A percentile compares a stretch with the other conserved stretches of the same genome.
Evolutionary conservation across 2,797 vertebrate genomes (phyloP).

Genomic region (Tenualosa thibaudeaui): DNA sequence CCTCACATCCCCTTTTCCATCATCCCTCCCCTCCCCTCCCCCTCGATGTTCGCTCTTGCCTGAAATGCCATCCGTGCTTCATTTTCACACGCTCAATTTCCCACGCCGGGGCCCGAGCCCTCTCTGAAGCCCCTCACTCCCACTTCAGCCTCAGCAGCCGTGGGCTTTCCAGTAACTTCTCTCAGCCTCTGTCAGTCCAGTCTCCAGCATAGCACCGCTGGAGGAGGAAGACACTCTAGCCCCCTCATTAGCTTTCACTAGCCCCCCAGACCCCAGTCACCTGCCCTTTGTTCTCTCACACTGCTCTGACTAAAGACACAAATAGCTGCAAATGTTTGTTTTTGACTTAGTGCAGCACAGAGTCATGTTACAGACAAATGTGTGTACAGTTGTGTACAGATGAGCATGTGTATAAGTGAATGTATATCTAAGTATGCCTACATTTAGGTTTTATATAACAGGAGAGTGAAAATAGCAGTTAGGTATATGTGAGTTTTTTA

Average conservation of each 20-base stretch:
- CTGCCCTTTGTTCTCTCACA: background rate
- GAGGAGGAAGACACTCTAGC: background rate
- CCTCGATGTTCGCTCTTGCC: constrained; percentile 70
- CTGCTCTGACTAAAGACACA: background rate
- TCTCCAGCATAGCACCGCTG: background rate
- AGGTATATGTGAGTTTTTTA: background rate
- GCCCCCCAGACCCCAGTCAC: background rate
- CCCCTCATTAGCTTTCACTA: background rate
- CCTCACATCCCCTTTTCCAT: constrained; percentile 71
- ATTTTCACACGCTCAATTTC: constrained; percentile 81
- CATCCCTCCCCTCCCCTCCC: constrained; percentile 69
- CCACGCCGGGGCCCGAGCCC: constrained; percentile 65
- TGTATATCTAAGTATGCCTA: background rate
- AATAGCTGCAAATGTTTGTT: background rate
- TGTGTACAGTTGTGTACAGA: background rate
- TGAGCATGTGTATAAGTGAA: background rate
- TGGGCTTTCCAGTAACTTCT: background rate
- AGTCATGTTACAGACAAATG: background rate
- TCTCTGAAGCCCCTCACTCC: constrained; percentile 28
- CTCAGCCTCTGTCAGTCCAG: background rate
- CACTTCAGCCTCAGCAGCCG: too few species aligned
- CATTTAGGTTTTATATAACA: background rate
- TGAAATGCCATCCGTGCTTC: constrained; percentile 71
- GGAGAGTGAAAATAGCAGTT: background rate
- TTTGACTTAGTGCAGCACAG: background rate